Percentiles rank a stretch among this genome's conserved stretches.
Evolutionary conservation across 2,797 vertebrate genomes (phyloP).

Genomic region (Enteromius treurensis): DNA sequence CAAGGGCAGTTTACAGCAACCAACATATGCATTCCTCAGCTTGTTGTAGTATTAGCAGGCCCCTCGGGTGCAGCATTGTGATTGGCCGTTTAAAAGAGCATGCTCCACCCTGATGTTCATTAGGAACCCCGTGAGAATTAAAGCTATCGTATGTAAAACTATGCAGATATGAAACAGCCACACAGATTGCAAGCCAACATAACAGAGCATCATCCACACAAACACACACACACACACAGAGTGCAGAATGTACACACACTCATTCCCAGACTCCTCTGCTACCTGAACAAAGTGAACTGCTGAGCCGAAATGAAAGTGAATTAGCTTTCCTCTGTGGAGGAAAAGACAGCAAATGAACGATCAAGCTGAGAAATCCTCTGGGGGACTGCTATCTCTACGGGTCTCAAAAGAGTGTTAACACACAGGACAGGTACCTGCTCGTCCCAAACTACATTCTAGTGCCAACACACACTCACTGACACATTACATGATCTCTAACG

Average conservation of each 20-base stretch:
- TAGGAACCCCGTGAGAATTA: neutral
- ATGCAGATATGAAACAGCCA: conserved; percentile 37
- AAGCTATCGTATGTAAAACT: neutral
- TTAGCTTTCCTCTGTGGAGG: conserved; percentile 79
- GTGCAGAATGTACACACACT: neutral
- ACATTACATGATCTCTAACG: conserved; percentile 20
- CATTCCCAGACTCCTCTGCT: conserved; percentile 40
- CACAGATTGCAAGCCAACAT: conserved; percentile 45
- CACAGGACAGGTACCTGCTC: conserved; percentile 71
- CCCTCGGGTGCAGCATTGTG: neutral
- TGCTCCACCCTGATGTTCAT: neutral
- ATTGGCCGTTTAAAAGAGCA: neutral
- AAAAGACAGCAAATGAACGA: conserved; percentile 53
- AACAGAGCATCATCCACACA: conserved; percentile 51
- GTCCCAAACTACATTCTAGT: conserved; percentile 57
- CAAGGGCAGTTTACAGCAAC: neutral
- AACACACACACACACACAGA: conserved; percentile 5
- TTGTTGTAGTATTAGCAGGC: neutral
- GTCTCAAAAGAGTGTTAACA: conserved; percentile 88
- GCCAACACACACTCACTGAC: conserved; percentile 56
- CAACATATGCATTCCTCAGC: neutral
- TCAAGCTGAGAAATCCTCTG: conserved; percentile 84
- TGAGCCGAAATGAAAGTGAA: conserved; percentile 89
- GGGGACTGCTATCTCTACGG: conserved; percentile 80
- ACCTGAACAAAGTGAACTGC: conserved; percentile 62